phyloP scores from a whole-genome alignment of 2,888 invertebrate genomes.

The Eurytoma adleriae region DNA sequence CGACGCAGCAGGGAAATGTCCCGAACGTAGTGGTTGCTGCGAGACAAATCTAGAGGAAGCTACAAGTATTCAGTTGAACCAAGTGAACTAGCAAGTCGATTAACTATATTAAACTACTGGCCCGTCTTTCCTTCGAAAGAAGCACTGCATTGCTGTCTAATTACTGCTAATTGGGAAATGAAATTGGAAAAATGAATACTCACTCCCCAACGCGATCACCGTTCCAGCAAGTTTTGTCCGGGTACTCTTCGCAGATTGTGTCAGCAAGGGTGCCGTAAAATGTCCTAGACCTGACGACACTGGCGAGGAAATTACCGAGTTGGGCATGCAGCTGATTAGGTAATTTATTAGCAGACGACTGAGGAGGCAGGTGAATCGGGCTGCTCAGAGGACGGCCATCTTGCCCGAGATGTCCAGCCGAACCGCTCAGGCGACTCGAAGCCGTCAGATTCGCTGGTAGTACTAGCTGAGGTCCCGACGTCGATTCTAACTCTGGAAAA shows the following conservation, averaged over 20 bases:
- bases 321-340: constrained; percentile 72
- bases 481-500: constrained; percentile 66
- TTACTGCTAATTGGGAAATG: too few relatives aligned
- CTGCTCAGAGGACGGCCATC: constrained; percentile 35
- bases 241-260: constrained; percentile 86
- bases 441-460: constrained; percentile 45
- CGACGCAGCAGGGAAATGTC: neutral
- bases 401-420: constrained; percentile 33
- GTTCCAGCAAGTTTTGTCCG: constrained; percentile 87
- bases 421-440: constrained; percentile 34
- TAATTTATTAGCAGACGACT: constrained; percentile 47
- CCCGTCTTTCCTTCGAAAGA: too few relatives aligned
- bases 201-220: constrained; percentile 87
- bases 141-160: too few relatives aligned
- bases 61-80: too few relatives aligned
- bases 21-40: too few relatives aligned
- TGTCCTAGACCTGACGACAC: constrained; percentile 81
- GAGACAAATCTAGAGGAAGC: too few relatives aligned
- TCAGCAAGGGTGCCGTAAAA: constrained; percentile 91
- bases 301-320: constrained; percentile 74
- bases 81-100: too few relatives aligned
- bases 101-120: too few relatives aligned
- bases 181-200: constrained; percentile 70
- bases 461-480: constrained; percentile 42
- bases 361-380: constrained; percentile 29